Percentiles rank a stretch among this genome's conserved stretches.
Conservation (phyloP, 2,888 invertebrate species). For the Phaonia tiefii region DNA sequence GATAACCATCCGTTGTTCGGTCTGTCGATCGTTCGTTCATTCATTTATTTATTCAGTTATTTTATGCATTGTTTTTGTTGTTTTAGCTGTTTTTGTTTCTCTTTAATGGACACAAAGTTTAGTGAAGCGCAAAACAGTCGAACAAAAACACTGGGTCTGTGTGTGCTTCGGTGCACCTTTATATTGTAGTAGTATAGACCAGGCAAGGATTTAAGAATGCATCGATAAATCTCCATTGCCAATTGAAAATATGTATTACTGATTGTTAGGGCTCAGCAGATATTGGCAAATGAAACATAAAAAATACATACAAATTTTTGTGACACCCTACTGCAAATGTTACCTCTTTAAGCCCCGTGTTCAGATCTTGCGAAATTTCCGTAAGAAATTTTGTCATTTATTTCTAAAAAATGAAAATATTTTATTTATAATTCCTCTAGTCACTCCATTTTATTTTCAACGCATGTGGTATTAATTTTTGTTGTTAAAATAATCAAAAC, state of each 20-base stretch:
- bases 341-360: no score
- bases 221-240: conserved; percentile 49
- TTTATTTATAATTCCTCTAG: no score
- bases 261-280: no score
- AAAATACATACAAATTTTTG: no score
- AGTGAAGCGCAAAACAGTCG: conserved; percentile 62
- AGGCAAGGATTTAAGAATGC: conserved; percentile 49
- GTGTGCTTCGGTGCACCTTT: conserved; percentile 54
- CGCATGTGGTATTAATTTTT: no score
- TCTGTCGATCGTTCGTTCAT: conserved; percentile 39
- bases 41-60: conserved; percentile 64
- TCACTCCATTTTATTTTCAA: no score
- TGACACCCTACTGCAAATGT: no score
- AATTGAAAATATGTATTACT: conserved; percentile 41
- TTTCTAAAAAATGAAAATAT: no score
- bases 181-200: conserved; percentile 43
- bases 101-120: conserved; percentile 45
- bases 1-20: conserved; percentile 50
- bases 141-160: conserved; percentile 24
- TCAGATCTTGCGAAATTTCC: no score
- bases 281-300: no score
- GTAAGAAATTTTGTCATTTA: no score
- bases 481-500: no score
- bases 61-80: conserved; percentile 24
- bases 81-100: conserved; percentile 28